Conservation (phyloP, 2,113 vertebrate genomes). For the Australoheros scitulus region DNA sequence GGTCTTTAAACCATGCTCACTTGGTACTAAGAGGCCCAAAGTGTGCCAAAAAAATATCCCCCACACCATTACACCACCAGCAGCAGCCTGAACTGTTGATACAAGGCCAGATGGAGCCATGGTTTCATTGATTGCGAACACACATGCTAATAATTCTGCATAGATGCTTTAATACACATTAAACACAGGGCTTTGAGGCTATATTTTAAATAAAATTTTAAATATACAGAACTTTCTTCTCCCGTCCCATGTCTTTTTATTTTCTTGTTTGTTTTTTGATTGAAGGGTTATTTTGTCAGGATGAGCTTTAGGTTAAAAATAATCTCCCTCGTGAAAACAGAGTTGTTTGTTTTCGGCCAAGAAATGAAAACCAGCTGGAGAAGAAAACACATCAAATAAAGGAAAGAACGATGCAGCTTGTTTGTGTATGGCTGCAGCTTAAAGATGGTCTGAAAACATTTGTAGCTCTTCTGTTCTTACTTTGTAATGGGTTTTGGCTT, state of each 20-base stretch:
- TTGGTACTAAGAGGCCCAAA: no score
- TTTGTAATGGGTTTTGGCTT: conserved; percentile 40
- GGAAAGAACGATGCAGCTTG: conserved; percentile 1
- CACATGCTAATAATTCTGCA: not conserved
- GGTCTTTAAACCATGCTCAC: no score
- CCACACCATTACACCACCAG: no score
- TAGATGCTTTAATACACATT: not conserved
- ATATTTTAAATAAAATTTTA: not conserved
- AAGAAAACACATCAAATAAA: conserved; percentile 17
- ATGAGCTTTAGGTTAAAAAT: conserved; percentile 44
- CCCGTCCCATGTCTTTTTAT: not conserved
- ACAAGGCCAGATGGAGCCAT: no score
- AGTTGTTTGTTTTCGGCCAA: conserved; percentile 25
- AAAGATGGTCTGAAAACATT: conserved; percentile 29
- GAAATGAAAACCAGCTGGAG: not conserved
- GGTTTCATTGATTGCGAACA: no score
- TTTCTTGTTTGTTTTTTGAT: not conserved
- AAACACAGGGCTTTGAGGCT: not conserved
- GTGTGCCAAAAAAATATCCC: no score
- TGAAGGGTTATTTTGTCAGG: conserved; percentile 13
- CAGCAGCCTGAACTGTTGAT: no score
- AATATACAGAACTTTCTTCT: not conserved
- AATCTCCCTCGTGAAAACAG: conserved; percentile 7
- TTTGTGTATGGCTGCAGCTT: conserved; percentile 28
- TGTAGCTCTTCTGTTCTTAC: conserved; percentile 8